Conservation (phyloP, 2,113 vertebrate species). For the Corynorhinus townsendii region DNA sequence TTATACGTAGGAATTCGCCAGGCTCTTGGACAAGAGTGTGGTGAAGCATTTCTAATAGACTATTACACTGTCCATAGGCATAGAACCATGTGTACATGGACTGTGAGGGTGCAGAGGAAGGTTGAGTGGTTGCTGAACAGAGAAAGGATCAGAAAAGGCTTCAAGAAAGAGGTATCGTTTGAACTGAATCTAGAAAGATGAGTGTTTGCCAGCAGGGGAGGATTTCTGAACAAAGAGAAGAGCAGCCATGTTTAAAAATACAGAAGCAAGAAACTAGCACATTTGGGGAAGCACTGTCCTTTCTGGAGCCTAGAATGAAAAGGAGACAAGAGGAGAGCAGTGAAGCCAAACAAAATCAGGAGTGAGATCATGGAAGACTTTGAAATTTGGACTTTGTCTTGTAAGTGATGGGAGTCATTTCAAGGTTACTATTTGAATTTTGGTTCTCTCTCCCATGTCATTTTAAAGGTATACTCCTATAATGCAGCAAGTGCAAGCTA, state of each 20-base stretch:
- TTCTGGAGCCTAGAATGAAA: neutral
- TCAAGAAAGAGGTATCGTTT: neutral
- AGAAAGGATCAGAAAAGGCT: neutral
- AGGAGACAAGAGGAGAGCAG: neutral
- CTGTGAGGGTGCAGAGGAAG: neutral
- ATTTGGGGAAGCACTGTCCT: neutral
- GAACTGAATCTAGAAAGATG: constrained; percentile 13
- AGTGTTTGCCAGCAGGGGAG: neutral
- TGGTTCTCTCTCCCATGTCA: neutral
- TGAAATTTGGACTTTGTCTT: constrained; percentile 11
- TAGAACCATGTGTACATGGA: neutral
- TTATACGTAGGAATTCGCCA: neutral
- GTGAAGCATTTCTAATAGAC: neutral
- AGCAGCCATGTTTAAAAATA: neutral
- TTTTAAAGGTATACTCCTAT: constrained; percentile 1
- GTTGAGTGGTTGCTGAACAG: neutral
- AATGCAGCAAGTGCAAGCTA: neutral
- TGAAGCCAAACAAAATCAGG: neutral
- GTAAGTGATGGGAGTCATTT: neutral
- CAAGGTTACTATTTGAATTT: constrained; percentile 29
- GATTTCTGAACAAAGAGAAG: constrained; percentile 20
- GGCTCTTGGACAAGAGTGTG: neutral
- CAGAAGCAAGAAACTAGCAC: neutral
- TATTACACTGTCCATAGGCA: neutral
- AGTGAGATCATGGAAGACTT: neutral